These are phyloP conservation scores for Triplophysa rosa DNA, from an alignment of 2,113 vertebrate genomes.

Conservation along the genomic window DNA sequence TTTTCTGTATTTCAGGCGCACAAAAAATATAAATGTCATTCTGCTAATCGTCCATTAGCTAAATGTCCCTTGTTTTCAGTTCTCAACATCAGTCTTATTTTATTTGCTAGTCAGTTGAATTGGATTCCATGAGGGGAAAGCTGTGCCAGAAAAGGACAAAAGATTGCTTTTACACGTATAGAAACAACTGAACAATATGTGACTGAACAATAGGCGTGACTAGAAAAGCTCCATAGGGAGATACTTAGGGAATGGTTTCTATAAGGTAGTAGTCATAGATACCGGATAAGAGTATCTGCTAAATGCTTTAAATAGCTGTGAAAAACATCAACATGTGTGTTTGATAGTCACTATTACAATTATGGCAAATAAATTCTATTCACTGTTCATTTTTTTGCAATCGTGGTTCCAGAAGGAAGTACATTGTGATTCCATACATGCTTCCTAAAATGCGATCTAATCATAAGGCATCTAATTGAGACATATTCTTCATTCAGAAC, in stretches of 20 bases:
- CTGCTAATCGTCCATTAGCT: constrained; percentile 17
- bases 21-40: constrained; percentile 6
- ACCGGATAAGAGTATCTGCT: too few species aligned
- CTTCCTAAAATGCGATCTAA: neutral
- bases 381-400: too few species aligned
- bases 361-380: too few species aligned
- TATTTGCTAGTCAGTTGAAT: constrained; percentile 30
- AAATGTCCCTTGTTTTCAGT: constrained; percentile 20
- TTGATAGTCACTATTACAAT: too few species aligned
- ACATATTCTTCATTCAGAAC: neutral
- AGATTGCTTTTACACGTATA: constrained; percentile 24
- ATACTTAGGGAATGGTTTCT: neutral
- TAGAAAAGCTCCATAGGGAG: constrained; percentile 11
- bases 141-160: constrained; percentile 20
- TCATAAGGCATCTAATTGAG: neutral
- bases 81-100: constrained; percentile 21
- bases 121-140: constrained; percentile 4
- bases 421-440: neutral
- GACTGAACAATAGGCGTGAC: neutral
- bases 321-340: too few species aligned
- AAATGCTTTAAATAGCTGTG: too few species aligned
- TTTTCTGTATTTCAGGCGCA: constrained; percentile 3
- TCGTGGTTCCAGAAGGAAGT: too few species aligned
- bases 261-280: neutral
- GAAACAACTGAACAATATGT: constrained; percentile 23